A percentile compares a stretch with the other conserved stretches of the same genome.
phyloP scores from a whole-genome alignment of 2,797 vertebrate genomes.

The Sebastes minor region DNA sequence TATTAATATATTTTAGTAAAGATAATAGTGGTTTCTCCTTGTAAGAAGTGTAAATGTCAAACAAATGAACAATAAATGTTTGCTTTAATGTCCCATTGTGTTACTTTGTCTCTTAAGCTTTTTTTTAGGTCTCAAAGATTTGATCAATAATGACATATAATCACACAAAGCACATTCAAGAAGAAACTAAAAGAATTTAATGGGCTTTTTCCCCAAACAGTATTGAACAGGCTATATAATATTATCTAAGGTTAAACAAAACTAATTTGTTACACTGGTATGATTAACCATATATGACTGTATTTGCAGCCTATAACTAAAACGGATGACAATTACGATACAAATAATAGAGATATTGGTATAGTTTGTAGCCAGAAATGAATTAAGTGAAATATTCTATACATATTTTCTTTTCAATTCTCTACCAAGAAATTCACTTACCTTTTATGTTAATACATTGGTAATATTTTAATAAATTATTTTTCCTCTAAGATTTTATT shows the following conservation, averaged over 20 bases:
- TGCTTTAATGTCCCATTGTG: slow-evolving; percentile 47
- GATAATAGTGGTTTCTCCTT: slow-evolving; percentile 73
- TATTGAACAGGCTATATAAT: background rate
- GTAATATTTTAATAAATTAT: background rate
- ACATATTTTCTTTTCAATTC: background rate
- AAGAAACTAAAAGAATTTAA: background rate
- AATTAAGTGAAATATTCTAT: background rate
- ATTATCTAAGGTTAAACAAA: background rate
- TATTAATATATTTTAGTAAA: slow-evolving; percentile 87
- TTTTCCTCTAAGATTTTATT: too few species aligned
- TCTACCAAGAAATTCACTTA: background rate
- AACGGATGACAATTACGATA: background rate
- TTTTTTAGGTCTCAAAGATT: background rate
- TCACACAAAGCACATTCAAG: background rate
- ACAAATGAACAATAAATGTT: slow-evolving; percentile 81
- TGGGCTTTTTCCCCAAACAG: background rate
- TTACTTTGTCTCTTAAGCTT: background rate
- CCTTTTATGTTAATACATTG: background rate
- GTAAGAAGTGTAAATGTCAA: slow-evolving; percentile 79
- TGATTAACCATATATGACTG: background rate
- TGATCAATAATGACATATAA: background rate
- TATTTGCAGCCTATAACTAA: background rate
- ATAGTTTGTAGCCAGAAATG: background rate
- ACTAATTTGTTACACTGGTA: background rate
- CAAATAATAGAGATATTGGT: background rate